phyloP scores from a whole-genome alignment of 2,888 invertebrate genomes.

The Oegoconia quadripuncta region DNA sequence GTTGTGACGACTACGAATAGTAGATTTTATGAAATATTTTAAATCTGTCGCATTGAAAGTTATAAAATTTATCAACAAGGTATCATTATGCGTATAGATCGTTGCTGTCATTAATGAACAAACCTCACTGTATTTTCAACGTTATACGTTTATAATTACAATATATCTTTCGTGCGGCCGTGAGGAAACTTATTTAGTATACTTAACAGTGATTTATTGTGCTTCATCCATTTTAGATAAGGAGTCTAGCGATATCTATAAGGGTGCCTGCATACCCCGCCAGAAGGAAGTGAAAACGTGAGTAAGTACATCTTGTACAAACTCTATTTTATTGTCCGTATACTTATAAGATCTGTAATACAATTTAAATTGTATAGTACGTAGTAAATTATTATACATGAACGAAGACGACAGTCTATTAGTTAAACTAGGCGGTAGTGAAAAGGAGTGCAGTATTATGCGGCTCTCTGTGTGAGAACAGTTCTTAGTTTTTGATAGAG shows the following conservation, averaged over 20 bases:
- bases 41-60: background rate
- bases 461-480: constrained; percentile 39
- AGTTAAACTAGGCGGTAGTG: constrained; percentile 31
- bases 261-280: constrained; percentile 13
- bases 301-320: constrained; percentile 19
- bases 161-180: background rate
- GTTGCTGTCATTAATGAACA: background rate
- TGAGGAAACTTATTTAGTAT: constrained; percentile 4
- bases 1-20: too few species aligned
- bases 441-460: constrained; percentile 30
- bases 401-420: constrained; percentile 55
- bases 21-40: background rate
- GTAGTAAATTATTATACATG: constrained; percentile 42
- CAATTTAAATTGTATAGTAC: constrained; percentile 3
- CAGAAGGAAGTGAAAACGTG: constrained; percentile 24
- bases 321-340: too few species aligned
- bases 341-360: too few species aligned
- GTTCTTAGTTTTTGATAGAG: too few species aligned
- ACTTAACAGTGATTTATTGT: constrained; percentile 8
- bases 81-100: background rate
- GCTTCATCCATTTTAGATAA: constrained; percentile 20
- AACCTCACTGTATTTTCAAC: background rate
- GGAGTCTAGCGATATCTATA: constrained; percentile 16
- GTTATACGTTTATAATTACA: background rate
- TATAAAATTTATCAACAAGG: background rate